These are phyloP conservation scores for Atta cephalotes DNA, from an alignment of 1,140 invertebrate genomes.

Conservation along the genomic window DNA sequence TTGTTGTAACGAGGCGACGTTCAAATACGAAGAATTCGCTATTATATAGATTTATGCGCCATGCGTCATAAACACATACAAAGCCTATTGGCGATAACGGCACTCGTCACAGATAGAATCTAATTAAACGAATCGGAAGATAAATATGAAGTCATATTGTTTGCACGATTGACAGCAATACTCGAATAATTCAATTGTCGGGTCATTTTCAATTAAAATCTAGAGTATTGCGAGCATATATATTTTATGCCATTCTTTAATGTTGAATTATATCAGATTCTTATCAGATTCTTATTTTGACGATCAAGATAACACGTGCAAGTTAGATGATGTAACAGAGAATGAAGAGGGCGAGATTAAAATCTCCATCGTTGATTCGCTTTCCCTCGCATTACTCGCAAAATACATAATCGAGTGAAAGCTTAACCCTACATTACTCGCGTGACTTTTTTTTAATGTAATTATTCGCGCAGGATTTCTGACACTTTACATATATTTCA, in stretches of 20 bases:
- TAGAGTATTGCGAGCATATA: background rate
- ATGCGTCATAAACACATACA: constrained; percentile 31
- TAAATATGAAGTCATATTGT: constrained; percentile 49
- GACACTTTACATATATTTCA: too few relatives aligned
- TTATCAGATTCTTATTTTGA: background rate
- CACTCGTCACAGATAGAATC: constrained; percentile 33
- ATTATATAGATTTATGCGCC: constrained; percentile 30
- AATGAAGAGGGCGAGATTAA: background rate
- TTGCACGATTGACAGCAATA: constrained; percentile 24
- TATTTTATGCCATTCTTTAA: background rate
- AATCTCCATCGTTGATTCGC: constrained; percentile 28
- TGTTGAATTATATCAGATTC: background rate
- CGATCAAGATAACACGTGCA: background rate
- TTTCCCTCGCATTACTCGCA: background rate
- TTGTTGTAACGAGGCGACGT: background rate
- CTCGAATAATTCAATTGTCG: constrained; percentile 35
- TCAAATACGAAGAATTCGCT: constrained; percentile 39
- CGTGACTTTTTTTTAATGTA: too few relatives aligned
- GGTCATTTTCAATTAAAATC: constrained; percentile 21
- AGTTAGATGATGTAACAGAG: background rate
- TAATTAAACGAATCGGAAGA: constrained; percentile 50
- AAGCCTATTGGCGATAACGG: constrained; percentile 39
- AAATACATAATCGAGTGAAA: background rate
- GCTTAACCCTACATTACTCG: background rate
- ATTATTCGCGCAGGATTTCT: too few relatives aligned